Base-by-base conservation (phyloP, 1,140 invertebrate species). In the Dufourea novaeangliae region DNA sequence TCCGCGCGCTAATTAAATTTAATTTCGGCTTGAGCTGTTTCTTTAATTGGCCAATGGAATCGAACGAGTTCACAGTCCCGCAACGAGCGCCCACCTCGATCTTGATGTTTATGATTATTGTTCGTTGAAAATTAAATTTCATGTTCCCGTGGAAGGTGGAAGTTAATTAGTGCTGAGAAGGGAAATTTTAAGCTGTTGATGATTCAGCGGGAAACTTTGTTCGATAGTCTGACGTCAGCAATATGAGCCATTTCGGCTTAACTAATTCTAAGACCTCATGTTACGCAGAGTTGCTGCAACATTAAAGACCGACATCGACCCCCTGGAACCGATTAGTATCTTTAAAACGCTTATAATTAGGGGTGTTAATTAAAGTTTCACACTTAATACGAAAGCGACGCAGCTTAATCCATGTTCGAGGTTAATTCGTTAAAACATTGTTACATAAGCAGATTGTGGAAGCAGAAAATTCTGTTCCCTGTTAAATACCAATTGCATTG, bases 41-140 rank as follows among this genome's bases (percentile, higher is more conserved):
- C 50, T 57, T 64, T 76, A 76, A 83, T 83, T 78, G 59, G 32
- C 39, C 29, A 71, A 74, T 73, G 73, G 68, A 59, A 74, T 59
- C 8, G 56, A 73, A 82, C 63, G 69, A 78, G 57, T 27, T 34
- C 17, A 22, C 34, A 37, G 14, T 39, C 44, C 39, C 39, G 56
- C 37, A 57, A 76, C 37, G 46, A 54, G 54, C 52, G 10, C 27
- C 12, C 17, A 27, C 1, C 25, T 39, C 64, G 67, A 78, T 69
- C 34, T 41, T 57, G 12, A 50, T 79, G 83, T 84, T 84, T 80
- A 80, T 59, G 71, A 75, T 84, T 84, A 76, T 83, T 61, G 77
- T 61, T 41, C 37, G 56, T 61, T 56, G 67, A 72, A 71, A 84
- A 79, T 79, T 57, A 66, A 79, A 79, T 80, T 75, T 77, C 73